Evolutionary conservation across 2,797 vertebrate genomes (phyloP).

Genomic region (Acanthiza pusilla): DNA sequence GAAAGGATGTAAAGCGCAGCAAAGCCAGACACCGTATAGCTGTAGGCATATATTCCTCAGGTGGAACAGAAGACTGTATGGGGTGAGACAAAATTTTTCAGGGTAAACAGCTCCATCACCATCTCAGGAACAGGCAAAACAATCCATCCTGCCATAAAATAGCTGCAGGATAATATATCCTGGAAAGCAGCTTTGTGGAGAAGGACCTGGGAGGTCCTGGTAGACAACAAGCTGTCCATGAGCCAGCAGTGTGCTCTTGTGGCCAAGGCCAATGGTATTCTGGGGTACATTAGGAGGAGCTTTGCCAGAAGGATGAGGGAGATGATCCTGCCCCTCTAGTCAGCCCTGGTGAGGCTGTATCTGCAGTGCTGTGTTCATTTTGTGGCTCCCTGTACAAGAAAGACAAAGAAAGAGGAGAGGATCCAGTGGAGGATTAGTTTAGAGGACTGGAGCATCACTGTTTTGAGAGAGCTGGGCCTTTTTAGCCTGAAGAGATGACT

Average conservation of each 20-base stretch:
- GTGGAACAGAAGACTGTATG: background rate
- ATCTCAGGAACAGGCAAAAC: background rate
- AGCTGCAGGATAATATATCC: background rate
- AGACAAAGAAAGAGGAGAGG: background rate
- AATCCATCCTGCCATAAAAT: background rate
- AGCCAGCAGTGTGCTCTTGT: background rate
- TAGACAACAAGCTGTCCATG: background rate
- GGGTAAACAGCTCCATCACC: background rate
- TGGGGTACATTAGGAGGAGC: background rate
- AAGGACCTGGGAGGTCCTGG: background rate
- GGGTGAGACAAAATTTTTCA: background rate
- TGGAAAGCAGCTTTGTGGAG: background rate
- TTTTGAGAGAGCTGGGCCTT: background rate
- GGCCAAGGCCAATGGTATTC: background rate
- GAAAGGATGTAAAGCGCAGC: background rate
- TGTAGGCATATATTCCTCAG: background rate
- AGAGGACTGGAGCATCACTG: background rate
- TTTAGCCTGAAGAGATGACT: background rate
- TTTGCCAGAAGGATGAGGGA: background rate
- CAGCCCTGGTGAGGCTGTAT: background rate
- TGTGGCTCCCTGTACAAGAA: background rate
- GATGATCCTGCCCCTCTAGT: background rate
- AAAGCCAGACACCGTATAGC: background rate
- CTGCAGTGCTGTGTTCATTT: background rate
- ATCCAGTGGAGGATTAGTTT: background rate